These are phyloP conservation scores for Gymnogyps californianus DNA, from an alignment of 2,113 vertebrate genomes.

Conservation along the genomic window DNA sequence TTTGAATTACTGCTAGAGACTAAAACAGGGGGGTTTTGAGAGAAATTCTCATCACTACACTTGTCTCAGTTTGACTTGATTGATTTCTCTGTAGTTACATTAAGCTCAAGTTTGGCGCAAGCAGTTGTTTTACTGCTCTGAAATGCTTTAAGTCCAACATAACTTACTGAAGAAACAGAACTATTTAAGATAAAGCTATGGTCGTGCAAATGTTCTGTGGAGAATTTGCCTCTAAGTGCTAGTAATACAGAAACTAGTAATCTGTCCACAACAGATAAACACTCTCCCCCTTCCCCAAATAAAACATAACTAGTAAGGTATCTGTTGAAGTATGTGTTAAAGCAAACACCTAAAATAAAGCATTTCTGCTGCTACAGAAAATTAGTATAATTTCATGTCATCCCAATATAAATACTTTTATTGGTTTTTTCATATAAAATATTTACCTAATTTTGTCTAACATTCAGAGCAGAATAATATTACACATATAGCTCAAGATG, in stretches of 20 bases:
- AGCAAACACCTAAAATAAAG: not conserved
- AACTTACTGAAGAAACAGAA: not conserved
- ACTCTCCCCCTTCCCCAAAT: not conserved
- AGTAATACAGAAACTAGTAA: not conserved
- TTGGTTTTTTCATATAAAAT: not conserved
- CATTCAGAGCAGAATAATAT: not conserved
- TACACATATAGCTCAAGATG: not conserved
- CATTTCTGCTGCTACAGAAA: not conserved
- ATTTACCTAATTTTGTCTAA: not conserved
- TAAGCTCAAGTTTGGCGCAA: not conserved
- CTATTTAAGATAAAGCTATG: not conserved
- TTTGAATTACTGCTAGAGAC: not conserved
- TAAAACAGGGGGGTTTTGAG: not conserved
- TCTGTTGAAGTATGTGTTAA: not conserved
- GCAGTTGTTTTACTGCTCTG: not conserved
- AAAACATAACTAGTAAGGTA: not conserved
- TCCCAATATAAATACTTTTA: not conserved
- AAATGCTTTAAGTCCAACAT: not conserved
- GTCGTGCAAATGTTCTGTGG: not conserved
- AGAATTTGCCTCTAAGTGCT: not conserved
- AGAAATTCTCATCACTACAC: not conserved
- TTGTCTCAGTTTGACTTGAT: not conserved
- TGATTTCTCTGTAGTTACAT: not conserved
- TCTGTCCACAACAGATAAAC: not conserved
- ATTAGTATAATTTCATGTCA: not conserved